Evolutionary conservation across 2,113 vertebrate species (phyloP), one percentile per base, ranked within the genome.

Genomic region (Heteronetta atricapilla): DNA sequence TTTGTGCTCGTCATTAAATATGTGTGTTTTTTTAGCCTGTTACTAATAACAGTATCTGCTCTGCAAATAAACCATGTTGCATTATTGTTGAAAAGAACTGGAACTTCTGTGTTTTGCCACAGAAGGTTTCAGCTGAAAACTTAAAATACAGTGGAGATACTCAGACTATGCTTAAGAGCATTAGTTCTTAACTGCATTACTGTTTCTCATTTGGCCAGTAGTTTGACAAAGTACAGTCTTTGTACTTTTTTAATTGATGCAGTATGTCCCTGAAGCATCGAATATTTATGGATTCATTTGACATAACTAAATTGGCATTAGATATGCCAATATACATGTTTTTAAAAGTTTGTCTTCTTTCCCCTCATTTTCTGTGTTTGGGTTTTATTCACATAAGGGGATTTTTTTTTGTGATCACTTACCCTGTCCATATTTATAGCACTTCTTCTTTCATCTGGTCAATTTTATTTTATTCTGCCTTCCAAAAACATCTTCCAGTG

Each of bases 181-280:
- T 50, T 78, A 89, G 52, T 86, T 95, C 75, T 94, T 86, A 88
- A 85, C 66, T 31, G 29, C 25, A 50, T 97, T 92, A 33, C 44
- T 48, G 5, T 56, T 86, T 94, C 79, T 88, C 23, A 29, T 91
- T 82, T 96, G 63, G 48, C 33, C 6, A n/a, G 23, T 48, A 59
- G 46, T 6, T 68, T 40, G 40, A 40, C 40, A 40, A 40, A 40
- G 22, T 77, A 10, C 2, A 28, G 20, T 60, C 15, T 50, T 64
- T 29, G 28, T 6, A 10, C 0, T 40, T 52, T 72, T 77, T 40
- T 20, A 0, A 13, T 55, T 64, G 13, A 15, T 88, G 68, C 64
- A 34, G 2, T 76, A 28, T 33, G 10, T 40, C 38, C 36, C 44
- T 63, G 44, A 88, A 87, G 10, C n/a, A 68, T 23, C 63, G 48